Evolutionary conservation across 2,113 vertebrate genomes (phyloP).

Genomic region (Rallus limicola): DNA sequence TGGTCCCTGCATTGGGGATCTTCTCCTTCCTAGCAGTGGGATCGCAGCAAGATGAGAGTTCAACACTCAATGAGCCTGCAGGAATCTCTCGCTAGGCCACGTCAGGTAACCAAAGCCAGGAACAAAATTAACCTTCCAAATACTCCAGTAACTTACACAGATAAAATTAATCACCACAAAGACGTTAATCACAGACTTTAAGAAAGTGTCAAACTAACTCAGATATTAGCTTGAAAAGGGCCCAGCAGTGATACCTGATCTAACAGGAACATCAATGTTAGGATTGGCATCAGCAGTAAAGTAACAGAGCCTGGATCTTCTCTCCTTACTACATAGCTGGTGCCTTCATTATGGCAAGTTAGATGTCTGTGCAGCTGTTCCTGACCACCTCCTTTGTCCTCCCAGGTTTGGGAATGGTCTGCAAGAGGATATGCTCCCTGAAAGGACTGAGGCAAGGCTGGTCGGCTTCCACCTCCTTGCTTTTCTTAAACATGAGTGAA

Average conservation of each 20-base stretch:
- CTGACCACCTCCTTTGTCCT: not conserved
- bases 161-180: not conserved
- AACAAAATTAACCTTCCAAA: not conserved
- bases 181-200: not conserved
- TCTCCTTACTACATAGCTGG: accelerated
- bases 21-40: not conserved
- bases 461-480: not conserved
- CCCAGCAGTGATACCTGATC: not conserved
- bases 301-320: not conserved
- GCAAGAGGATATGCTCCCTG: not conserved
- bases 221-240: not conserved
- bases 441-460: not conserved
- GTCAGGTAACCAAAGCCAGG: not conserved
- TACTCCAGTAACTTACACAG: not conserved
- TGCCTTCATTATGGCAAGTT: not conserved
- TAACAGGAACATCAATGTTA: not conserved
- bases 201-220: not conserved
- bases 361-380: not conserved
- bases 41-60: not conserved
- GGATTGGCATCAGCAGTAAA: not conserved
- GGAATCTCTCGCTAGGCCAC: not conserved
- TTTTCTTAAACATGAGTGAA: not conserved
- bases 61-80: not conserved
- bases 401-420: not conserved
- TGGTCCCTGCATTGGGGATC: not conserved